Evolutionary conservation across 2,113 vertebrate genomes (phyloP).

Genomic region (Triplophysa rosa): DNA sequence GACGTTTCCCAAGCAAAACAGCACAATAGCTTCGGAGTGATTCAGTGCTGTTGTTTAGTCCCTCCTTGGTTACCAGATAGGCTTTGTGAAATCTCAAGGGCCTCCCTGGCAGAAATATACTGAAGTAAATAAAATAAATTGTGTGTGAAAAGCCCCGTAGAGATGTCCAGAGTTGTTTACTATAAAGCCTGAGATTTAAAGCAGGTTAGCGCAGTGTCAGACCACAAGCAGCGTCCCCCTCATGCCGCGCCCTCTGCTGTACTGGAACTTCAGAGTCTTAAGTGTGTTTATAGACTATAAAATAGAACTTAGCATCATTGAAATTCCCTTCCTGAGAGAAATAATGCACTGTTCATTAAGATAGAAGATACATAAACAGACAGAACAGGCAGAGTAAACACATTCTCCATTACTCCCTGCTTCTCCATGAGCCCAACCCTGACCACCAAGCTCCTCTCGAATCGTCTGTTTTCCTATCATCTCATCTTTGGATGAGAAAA

Average conservation of each 20-base stretch:
- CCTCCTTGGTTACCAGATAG: slow-evolving; percentile 74
- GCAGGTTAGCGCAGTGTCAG: slow-evolving; percentile 68
- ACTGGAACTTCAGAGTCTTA: slow-evolving; percentile 47
- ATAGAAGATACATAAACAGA: slow-evolving; percentile 59
- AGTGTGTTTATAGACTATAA: slow-evolving; percentile 63
- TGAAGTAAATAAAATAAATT: slow-evolving; percentile 71
- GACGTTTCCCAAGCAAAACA: slow-evolving; percentile 72
- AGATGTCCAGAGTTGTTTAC: slow-evolving; percentile 75
- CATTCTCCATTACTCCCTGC: slow-evolving; percentile 49
- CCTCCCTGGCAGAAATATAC: slow-evolving; percentile 68
- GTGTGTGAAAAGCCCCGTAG: slow-evolving; percentile 66
- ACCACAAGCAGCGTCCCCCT: slow-evolving; percentile 47
- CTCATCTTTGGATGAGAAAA: slow-evolving; percentile 15
- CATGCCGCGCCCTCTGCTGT: slow-evolving; percentile 4
- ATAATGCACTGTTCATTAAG: slow-evolving; percentile 59
- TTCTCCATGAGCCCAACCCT: slow-evolving; percentile 29
- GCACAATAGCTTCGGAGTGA: slow-evolving; percentile 74
- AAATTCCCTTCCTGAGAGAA: slow-evolving; percentile 57
- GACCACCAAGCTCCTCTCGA: slow-evolving; percentile 38
- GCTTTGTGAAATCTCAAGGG: slow-evolving; percentile 67
- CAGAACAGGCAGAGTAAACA: slow-evolving; percentile 54
- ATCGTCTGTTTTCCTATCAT: slow-evolving; percentile 12
- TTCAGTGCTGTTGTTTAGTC: slow-evolving; percentile 77
- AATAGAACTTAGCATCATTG: slow-evolving; percentile 56
- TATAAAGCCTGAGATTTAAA: slow-evolving; percentile 76